Evolutionary conservation across 2,888 invertebrate genomes (phyloP), one percentile per base, ranked within the genome.

Genomic region (Uloborus plumipes): DNA sequence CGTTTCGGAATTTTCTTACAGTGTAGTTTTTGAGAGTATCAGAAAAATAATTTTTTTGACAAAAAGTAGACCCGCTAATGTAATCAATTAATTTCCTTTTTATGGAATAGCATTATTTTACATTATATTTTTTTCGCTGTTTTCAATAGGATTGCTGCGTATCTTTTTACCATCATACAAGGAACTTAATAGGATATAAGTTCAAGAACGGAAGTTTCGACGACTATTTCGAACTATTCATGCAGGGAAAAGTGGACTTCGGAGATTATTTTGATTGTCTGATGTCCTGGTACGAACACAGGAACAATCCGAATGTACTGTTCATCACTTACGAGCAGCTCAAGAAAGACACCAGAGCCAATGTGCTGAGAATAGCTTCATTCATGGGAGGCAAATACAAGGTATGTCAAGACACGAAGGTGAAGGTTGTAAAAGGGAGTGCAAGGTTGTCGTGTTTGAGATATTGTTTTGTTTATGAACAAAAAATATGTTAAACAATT

Each of bases 321-420:
- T 87, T 90, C 72, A 73, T 89, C 55, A 89, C 87, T 71, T 90
- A 88, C 81, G 90, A 90, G 78, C 88, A 89, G 69, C 87, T 90
- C 87, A 89, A 89, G 79, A 80, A 76, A 3, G 85, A 87, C 65
- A 84, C 85, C 14, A 69, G 71, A 31, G 69, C 59, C 13, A 69
- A 70, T 16, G 76, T 86, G 26, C n/a, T 73, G 50, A 85, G 85
- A 71, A 84, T 87, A 14, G 86, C 86, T 4, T 26, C 75, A 13
- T 87, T 87, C 70, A 66, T 87, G 31, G 86, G 84, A 2, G 50
- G 53, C 22, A 51, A 84, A 22, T 80, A 84, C n/a, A 61, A 79
- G 61, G 78, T 78, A 64, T 47, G 51, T 61, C 1, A 22, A 26
- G 22, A 0, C 15, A 39, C n/a, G 51, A 51, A 51, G 39, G 39